Base-by-base conservation (phyloP, 2,888 invertebrate genomes). In the Drosophila robusta region DNA sequence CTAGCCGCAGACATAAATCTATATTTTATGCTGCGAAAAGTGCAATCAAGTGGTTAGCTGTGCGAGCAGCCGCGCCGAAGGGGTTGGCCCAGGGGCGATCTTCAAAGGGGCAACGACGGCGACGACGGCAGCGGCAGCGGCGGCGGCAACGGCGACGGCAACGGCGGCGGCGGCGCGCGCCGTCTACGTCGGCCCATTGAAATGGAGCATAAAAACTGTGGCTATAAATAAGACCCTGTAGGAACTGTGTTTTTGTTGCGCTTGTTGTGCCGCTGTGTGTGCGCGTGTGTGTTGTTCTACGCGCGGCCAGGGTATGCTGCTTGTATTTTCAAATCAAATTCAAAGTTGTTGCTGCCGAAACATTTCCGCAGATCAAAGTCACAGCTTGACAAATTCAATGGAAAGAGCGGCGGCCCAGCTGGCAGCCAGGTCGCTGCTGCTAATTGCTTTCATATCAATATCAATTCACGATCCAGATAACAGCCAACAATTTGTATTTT, bases 331-430 rank as follows among this genome's bases (percentile, higher is more conserved):
- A 84, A 87, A 83, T 87, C 82, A 83, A 87, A 86, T 86, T 78
- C 77, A 76, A 75, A 70, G 69, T 82, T 83, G 71, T 70, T 85
- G 85, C 74, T 85, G 87, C 82, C 77, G 63, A 68, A 73, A 84
- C 83, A 84, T 84, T 84, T 84, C 83, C 87, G 87, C 75, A 86
- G 85, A 88, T 86, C 89, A 86, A 86, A 86, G 85, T 88, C 85
- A 88, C 85, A 86, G 85, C 85, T 87, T 88, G 85, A 85, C 85
- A 88, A 84, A 79, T 83, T 83, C 83, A 70, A 63, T 68, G 75
- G 80, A 83, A 87, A 73, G 62, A 60, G 66, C 54, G 68, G 18
- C 42, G 18, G 41, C 29, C n/a, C 51, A 65, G 64, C 51, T 32
- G 56, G 60, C 55, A 46, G 75, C 54, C 61, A 61, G 70, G 57